These are phyloP conservation scores for Stenopsyche tienmushanensis DNA, from an alignment of 1,140 invertebrate genomes.

Conservation along the genomic window DNA sequence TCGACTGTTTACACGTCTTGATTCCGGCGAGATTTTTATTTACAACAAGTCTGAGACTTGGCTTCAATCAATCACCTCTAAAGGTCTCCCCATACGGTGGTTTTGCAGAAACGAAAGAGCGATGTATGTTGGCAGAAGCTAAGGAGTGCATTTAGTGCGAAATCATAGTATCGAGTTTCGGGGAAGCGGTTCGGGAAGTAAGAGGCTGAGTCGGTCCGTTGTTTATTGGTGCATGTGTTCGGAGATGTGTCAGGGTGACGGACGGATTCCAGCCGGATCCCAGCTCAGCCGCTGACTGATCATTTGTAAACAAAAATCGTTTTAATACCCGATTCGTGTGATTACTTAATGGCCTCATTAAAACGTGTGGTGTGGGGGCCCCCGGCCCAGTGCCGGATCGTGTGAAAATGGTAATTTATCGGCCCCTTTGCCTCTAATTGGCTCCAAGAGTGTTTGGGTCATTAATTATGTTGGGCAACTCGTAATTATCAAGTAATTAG, in stretches of 20 bases:
- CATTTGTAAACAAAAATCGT: constrained; percentile 32
- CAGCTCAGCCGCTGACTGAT: constrained; percentile 39
- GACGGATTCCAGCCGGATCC: constrained; percentile 25
- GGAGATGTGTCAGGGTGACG: constrained; percentile 25
- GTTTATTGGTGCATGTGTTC: constrained; percentile 7
- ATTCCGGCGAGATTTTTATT: too few relatives aligned
- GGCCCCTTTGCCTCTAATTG: constrained; percentile 30
- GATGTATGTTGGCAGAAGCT: too few relatives aligned
- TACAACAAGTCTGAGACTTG: too few relatives aligned
- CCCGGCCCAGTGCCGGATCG: not conserved
- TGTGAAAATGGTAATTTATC: constrained; percentile 37
- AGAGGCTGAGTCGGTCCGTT: too few relatives aligned
- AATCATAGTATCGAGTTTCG: too few relatives aligned
- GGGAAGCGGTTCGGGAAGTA: too few relatives aligned
- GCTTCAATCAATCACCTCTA: too few relatives aligned
- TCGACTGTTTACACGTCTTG: too few relatives aligned
- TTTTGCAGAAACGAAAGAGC: too few relatives aligned
- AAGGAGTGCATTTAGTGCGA: too few relatives aligned
- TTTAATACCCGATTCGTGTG: constrained; percentile 39
- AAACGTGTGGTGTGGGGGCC: not conserved
- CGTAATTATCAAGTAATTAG: constrained; percentile 34
- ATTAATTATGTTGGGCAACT: constrained; percentile 34
- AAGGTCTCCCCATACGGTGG: too few relatives aligned
- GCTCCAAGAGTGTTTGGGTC: constrained; percentile 26
- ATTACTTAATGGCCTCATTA: constrained; percentile 41